A percentile compares a stretch with the other conserved stretches of the same genome.
Conservation (phyloP, 2,113 vertebrate genomes). For the Xiphophorus couchianus region DNA sequence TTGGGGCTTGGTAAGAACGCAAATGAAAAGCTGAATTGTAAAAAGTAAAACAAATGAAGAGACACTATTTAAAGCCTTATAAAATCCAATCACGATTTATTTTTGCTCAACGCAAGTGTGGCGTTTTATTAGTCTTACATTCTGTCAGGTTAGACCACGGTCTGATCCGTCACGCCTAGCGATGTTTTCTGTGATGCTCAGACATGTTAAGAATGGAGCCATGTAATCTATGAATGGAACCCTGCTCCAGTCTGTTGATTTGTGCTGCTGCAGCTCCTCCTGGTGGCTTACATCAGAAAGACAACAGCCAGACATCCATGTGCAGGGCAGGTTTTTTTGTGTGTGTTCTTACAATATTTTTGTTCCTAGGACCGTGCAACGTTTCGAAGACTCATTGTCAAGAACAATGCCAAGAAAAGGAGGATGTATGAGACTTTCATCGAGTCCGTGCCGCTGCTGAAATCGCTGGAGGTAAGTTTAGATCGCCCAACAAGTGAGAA, state of each 20-base stretch:
- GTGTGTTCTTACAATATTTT: not conserved
- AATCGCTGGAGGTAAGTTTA: conserved; percentile 92
- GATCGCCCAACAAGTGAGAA: conserved; percentile 3
- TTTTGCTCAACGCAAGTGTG: too few relatives aligned
- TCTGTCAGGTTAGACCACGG: not conserved
- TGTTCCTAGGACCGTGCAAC: conserved; percentile 90
- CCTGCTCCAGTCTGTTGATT: not conserved
- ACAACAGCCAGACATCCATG: not conserved
- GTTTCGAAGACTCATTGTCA: conserved; percentile 97
- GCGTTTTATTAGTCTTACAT: too few relatives aligned
- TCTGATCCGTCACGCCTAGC: not conserved
- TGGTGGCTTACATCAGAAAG: conserved; percentile 37
- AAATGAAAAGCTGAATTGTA: not conserved
- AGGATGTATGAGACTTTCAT: conserved; percentile 93
- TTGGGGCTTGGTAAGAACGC: conserved; percentile 92
- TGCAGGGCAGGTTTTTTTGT: not conserved
- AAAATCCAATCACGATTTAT: too few relatives aligned
- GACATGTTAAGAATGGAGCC: conserved; percentile 63
- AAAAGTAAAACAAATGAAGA: too few relatives aligned
- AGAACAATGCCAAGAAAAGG: conserved; percentile 97
- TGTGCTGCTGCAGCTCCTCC: conserved; percentile 47
- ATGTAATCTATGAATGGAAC: conserved; percentile 63
- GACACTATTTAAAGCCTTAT: too few relatives aligned
- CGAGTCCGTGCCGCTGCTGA: conserved; percentile 95
- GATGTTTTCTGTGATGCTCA: conserved; percentile 5